Evolutionary conservation across 2,797 vertebrate species (phyloP).

Genomic region (Alcedo quadribrachys): DNA sequence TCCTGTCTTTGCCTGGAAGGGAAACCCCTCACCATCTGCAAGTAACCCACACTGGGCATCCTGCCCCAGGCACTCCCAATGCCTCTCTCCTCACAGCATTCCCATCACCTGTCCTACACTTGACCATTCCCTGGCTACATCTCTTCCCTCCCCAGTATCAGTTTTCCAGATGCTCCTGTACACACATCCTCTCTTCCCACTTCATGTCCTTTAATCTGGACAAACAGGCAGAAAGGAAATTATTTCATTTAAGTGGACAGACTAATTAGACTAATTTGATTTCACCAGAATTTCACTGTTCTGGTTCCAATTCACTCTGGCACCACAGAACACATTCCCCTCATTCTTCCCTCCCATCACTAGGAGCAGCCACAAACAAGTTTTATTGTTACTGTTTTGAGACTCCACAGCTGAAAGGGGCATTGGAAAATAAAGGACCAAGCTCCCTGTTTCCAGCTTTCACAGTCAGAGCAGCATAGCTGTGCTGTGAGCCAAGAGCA

Average conservation of each 20-base stretch:
- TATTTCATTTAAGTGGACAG: background rate
- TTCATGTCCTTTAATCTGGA: background rate
- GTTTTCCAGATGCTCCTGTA: background rate
- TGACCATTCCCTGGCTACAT: background rate
- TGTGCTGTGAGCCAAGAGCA: background rate
- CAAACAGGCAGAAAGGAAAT: background rate
- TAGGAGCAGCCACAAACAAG: background rate
- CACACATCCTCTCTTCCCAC: background rate
- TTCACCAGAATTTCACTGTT: background rate
- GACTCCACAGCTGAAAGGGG: background rate
- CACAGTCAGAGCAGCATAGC: background rate
- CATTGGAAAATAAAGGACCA: background rate
- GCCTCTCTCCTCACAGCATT: background rate
- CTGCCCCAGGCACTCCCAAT: background rate
- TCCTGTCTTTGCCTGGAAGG: background rate
- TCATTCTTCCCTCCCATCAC: background rate
- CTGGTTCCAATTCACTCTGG: background rate
- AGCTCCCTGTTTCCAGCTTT: background rate
- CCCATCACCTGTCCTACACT: background rate
- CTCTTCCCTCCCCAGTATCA: background rate
- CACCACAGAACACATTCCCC: background rate
- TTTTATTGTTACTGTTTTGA: background rate
- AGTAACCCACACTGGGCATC: background rate
- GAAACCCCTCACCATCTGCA: background rate
- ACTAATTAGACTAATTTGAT: background rate